These are phyloP conservation scores for Campoletis sonorensis DNA, from an alignment of 1,140 invertebrate species.

Conservation along the genomic window DNA sequence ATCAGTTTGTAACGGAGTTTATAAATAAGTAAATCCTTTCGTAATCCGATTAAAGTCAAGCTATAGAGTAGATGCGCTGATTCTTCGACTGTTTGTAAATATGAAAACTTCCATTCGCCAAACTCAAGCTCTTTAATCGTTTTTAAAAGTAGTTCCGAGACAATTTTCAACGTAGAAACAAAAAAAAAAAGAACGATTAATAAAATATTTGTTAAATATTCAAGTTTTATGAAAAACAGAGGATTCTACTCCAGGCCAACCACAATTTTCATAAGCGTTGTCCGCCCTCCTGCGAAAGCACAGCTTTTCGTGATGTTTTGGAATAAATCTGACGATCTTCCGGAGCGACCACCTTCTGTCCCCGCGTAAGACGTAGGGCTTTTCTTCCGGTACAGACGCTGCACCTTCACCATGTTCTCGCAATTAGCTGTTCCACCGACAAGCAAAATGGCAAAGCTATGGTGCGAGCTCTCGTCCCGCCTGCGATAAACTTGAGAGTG, in stretches of 20 bases:
- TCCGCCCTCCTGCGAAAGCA: background rate
- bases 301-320: slow-evolving; percentile 26
- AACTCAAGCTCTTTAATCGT: too few relatives aligned
- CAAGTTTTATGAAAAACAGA: too few relatives aligned
- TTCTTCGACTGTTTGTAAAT: too few relatives aligned
- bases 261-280: too few relatives aligned
- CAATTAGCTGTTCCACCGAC: slow-evolving; percentile 8
- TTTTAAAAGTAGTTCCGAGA: too few relatives aligned
- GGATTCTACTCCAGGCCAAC: too few relatives aligned
- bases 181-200: too few relatives aligned
- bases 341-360: background rate
- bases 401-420: background rate
- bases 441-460: background rate
- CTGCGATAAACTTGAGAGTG: slow-evolving; percentile 19
- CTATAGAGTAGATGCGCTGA: slow-evolving; percentile 35
- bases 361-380: background rate
- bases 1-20: slow-evolving; percentile 45
- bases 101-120: too few relatives aligned
- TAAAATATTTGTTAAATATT: too few relatives aligned
- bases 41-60: slow-evolving; percentile 55
- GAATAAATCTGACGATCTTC: slow-evolving; percentile 33
- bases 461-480: background rate
- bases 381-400: background rate
- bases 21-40: slow-evolving; percentile 53
- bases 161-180: too few relatives aligned